A percentile compares a stretch with the other conserved stretches of the same genome.
phyloP scores from a whole-genome alignment of 2,113 vertebrate genomes.

The Gobius niger region DNA sequence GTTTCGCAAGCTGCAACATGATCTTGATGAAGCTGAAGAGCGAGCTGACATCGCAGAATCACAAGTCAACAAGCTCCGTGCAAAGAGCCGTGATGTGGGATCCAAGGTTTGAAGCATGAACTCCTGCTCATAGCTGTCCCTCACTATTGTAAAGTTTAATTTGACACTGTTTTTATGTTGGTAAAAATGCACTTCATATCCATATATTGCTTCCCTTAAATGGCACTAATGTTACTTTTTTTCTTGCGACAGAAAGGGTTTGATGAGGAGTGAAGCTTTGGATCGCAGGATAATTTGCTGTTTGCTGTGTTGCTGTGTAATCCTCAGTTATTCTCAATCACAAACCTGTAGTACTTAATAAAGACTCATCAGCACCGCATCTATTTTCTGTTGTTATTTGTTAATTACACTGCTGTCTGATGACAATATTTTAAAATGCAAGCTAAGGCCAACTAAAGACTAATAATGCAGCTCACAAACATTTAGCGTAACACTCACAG shows the following conservation, averaged over 20 bases:
- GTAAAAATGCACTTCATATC: not conserved
- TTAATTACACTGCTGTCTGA: not conserved
- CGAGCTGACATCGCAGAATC: slow-evolving; percentile 78
- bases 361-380: slow-evolving; percentile 53
- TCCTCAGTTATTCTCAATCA: slow-evolving; percentile 42
- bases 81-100: slow-evolving; percentile 74
- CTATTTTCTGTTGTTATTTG: slow-evolving; percentile 24
- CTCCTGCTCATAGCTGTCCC: slow-evolving; percentile 18
- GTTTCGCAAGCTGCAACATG: slow-evolving; percentile 80
- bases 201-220: slow-evolving; percentile 29
- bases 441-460: no score
- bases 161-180: slow-evolving; percentile 10
- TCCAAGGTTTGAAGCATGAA: slow-evolving; percentile 69
- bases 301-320: slow-evolving; percentile 46
- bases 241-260: slow-evolving; percentile 74
- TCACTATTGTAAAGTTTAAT: slow-evolving; percentile 13
- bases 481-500: no score
- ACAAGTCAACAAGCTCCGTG: slow-evolving; percentile 80
- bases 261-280: slow-evolving; percentile 78
- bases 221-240: slow-evolving; percentile 49
- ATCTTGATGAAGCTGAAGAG: slow-evolving; percentile 78
- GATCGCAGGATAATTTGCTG: slow-evolving; percentile 45
- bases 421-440: no score
- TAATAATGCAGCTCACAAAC: no score
- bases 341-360: slow-evolving; percentile 64